Percentiles rank a stretch among this genome's conserved stretches.
These are phyloP conservation scores for Drosophila ogumai DNA, from an alignment of 1,140 invertebrate genomes.

Conservation along the genomic window DNA sequence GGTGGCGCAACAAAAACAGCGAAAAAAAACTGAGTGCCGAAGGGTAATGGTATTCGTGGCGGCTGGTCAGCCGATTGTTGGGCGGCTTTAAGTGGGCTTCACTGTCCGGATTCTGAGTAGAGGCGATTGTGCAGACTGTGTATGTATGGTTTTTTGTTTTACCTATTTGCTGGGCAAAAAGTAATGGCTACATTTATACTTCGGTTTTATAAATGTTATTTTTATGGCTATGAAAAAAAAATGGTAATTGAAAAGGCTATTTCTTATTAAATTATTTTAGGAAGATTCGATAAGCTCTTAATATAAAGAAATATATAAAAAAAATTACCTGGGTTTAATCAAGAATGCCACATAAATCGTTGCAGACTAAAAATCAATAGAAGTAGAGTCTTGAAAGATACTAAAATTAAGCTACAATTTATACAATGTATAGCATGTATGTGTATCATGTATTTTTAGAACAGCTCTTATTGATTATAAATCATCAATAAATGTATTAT, in stretches of 20 bases:
- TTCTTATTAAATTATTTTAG: too few relatives aligned
- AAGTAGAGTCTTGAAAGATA: too few relatives aligned
- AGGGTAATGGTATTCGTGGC: constrained; percentile 53
- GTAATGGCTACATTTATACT: constrained; percentile 2
- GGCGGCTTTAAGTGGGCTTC: constrained; percentile 57
- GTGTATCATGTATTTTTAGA: too few relatives aligned
- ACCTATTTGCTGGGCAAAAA: constrained; percentile 22
- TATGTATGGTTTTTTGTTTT: constrained; percentile 19
- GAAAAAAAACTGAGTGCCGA: constrained; percentile 29
- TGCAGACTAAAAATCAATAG: background rate
- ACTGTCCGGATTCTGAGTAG: constrained; percentile 23
- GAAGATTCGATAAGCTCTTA: background rate
- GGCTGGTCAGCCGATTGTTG: constrained; percentile 50
- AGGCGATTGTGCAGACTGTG: constrained; percentile 19
- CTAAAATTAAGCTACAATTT: background rate
- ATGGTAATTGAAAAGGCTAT: too few relatives aligned
- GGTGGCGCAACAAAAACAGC: constrained; percentile 53
- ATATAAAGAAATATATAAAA: background rate
- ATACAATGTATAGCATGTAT: too few relatives aligned
- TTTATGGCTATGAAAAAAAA: too few relatives aligned
- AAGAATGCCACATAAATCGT: background rate
- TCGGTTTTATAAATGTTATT: background rate
- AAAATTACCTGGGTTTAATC: background rate
- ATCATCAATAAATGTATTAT: too few relatives aligned
- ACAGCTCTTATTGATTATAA: too few relatives aligned